Evolutionary conservation across 2,113 vertebrate species (phyloP).

Genomic region (Canis aureus): DNA sequence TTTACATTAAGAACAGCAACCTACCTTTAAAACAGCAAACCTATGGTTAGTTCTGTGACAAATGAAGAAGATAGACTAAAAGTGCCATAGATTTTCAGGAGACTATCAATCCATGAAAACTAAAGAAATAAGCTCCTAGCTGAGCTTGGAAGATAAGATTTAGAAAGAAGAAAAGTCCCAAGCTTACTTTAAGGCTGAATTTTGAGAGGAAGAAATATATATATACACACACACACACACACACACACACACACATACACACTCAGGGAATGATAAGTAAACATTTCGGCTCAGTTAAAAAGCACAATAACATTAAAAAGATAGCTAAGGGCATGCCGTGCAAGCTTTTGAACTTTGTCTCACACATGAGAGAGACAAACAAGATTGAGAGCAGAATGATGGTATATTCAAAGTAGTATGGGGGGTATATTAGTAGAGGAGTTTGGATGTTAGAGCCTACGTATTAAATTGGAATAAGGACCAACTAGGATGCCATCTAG

Average conservation of each 20-base stretch:
- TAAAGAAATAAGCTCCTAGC: too few species aligned
- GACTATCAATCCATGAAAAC: not conserved
- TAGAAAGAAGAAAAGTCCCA: not conserved
- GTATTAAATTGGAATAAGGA: not conserved
- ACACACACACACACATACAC: too few species aligned
- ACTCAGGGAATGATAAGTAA: not conserved
- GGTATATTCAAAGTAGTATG: not conserved
- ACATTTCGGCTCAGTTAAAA: not conserved
- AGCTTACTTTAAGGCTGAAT: not conserved
- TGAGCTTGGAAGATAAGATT: not conserved
- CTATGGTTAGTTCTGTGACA: not conserved
- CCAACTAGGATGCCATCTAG: not conserved
- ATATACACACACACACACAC: rapidly evolving
- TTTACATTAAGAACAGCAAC: not conserved
- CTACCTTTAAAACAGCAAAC: not conserved
- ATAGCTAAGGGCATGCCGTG: not conserved
- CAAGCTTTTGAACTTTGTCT: not conserved
- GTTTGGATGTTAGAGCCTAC: not conserved
- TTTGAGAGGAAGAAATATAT: not conserved
- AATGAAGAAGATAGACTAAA: not conserved
- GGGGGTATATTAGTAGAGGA: not conserved
- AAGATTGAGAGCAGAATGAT: not conserved
- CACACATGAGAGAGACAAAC: not conserved
- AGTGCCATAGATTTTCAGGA: not conserved
- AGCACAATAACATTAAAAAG: not conserved